phyloP scores from a whole-genome alignment of 2,797 vertebrate species.

The Anableps anableps region DNA sequence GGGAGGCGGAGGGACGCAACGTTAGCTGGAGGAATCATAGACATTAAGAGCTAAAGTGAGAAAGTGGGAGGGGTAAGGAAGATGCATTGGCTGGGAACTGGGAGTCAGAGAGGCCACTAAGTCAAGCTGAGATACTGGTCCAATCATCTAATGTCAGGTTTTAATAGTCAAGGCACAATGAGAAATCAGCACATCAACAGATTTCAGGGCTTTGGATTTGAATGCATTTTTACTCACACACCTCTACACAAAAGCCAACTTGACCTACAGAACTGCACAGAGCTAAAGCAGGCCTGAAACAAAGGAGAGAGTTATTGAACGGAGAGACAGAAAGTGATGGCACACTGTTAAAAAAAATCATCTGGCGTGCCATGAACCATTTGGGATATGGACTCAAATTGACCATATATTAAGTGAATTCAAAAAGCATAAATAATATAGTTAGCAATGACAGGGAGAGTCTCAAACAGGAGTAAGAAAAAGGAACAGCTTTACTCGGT shows the following conservation, averaged over 20 bases:
- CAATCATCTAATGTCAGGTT: conserved; percentile 81
- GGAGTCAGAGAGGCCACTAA: conserved; percentile 59
- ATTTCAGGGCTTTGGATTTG: conserved; percentile 90
- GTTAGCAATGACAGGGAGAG: conserved; percentile 30
- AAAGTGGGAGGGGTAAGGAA: conserved; percentile 29
- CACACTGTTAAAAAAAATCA: conserved; percentile 63
- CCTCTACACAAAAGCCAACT: conserved; percentile 89
- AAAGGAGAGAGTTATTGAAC: conserved; percentile 81
- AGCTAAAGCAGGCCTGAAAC: conserved; percentile 83
- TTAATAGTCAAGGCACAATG: conserved; percentile 72
- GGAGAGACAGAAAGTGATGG: conserved; percentile 69
- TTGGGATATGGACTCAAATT: conserved; percentile 55
- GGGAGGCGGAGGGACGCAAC: conserved; percentile 58
- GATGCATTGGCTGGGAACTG: conserved; percentile 49
- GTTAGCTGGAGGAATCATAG: conserved; percentile 54
- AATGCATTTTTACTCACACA: conserved; percentile 99
- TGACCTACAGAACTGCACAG: conserved; percentile 81
- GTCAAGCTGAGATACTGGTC: conserved; percentile 61
- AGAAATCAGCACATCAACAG: conserved; percentile 73
- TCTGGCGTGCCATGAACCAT: conserved; percentile 62
- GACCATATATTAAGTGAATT: conserved; percentile 44
- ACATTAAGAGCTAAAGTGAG: conserved; percentile 41
- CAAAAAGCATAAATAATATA: conserved; percentile 42
- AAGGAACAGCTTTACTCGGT: conserved; percentile 12
- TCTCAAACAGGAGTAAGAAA: conserved; percentile 26